Base-by-base conservation (phyloP, 2,113 vertebrate species). In the Saccopteryx bilineata region DNA sequence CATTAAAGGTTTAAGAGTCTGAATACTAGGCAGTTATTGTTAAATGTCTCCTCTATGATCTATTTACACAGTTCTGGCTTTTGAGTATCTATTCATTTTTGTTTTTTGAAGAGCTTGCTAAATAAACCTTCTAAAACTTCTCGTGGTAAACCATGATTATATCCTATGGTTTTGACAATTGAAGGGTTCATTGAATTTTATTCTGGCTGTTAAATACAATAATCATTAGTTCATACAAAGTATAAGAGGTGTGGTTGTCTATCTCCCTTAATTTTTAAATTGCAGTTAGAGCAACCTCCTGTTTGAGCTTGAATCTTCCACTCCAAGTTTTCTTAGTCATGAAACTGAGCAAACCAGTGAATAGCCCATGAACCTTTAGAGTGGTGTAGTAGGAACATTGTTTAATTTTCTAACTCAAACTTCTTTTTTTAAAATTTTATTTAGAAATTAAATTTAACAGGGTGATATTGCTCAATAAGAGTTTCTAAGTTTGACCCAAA, bases 41-140 rank as follows among this genome's bases (percentile, higher is more conserved):
- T 88, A 79, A 92, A 71, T 94, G 48, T 88, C 61, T 97, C n/a
- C 26, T 85, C 19, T 39, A 63, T 78, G 24, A 88, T 85, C 48
- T 93, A 31, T 96, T 87, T 92, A 84, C 52, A 90, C 48, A 87
- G 15, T 87, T 88, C 61, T 71, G 72, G 48, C 63, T 96, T 74
- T 91, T 60, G 17, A 85, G n/a, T 92, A 52, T 14, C 65, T 82
- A 56, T 91, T 89, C 21, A 48, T 79, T 95, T 95, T 86, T 24
- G n/a, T 84, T 87, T 91, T 66, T 90, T 92, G 19, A 90, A 66
- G 21, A 68, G 7, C 14, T 88, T 82, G 24, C 74, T 95, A 50
- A 95, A 69, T 93, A 63, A 88, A 68, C n/a, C 28, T 89, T 93
- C n/a, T 89, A 82, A 89, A 91, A 88, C n/a, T 39, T 71, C 23